These are phyloP conservation scores for Meganola albula DNA, from an alignment of 2,888 invertebrate genomes.

Conservation along the genomic window DNA sequence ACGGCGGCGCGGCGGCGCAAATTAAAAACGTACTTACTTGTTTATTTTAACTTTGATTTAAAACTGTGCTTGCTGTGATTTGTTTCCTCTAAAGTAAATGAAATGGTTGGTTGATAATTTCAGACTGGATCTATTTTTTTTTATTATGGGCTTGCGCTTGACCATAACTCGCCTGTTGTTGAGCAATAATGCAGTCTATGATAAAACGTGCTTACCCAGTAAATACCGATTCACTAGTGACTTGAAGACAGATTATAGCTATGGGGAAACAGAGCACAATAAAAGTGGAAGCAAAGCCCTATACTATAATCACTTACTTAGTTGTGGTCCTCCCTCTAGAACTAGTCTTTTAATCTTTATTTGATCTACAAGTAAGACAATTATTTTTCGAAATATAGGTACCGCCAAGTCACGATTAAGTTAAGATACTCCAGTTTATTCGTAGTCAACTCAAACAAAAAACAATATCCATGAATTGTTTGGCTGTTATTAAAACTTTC, in stretches of 20 bases:
- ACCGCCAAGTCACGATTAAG: conserved; percentile 14
- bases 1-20: conserved; percentile 28
- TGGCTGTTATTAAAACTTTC: conserved; percentile 51
- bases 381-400: not conserved
- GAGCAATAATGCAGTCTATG: too few relatives aligned
- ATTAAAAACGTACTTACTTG: conserved; percentile 29
- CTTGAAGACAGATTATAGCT: too few relatives aligned
- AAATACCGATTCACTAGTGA: too few relatives aligned
- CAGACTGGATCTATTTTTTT: too few relatives aligned
- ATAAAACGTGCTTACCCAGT: too few relatives aligned
- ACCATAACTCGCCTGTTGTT: too few relatives aligned
- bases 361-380: not conserved
- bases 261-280: too few relatives aligned
- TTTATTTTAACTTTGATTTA: conserved; percentile 27
- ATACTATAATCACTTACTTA: too few relatives aligned
- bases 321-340: too few relatives aligned
- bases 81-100: conserved; percentile 15
- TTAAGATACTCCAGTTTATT: conserved; percentile 44
- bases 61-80: conserved; percentile 13
- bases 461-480: conserved; percentile 48
- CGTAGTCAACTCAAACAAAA: conserved; percentile 38
- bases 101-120: too few relatives aligned
- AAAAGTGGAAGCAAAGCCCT: too few relatives aligned
- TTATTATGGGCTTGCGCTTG: too few relatives aligned
- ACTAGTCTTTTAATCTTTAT: not conserved